These are phyloP conservation scores for Cyanoramphus novaezelandiae DNA, from an alignment of 2,113 vertebrate species.

Conservation along the genomic window DNA sequence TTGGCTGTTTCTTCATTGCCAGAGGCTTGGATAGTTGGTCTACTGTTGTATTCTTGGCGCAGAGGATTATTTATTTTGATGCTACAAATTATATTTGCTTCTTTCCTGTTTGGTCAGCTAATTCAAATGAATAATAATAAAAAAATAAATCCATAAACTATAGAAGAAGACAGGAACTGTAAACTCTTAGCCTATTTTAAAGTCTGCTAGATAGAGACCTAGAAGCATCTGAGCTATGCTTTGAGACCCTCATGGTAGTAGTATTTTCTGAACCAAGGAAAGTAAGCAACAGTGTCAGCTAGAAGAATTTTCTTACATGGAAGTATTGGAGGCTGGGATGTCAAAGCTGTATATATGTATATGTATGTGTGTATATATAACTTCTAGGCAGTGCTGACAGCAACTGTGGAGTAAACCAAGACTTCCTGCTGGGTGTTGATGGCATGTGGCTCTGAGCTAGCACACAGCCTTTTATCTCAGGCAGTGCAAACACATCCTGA, in stretches of 20 bases:
- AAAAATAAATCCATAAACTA: background rate
- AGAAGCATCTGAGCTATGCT: background rate
- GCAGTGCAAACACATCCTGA: background rate
- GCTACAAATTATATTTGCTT: background rate
- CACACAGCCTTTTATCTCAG: background rate
- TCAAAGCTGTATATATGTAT: background rate
- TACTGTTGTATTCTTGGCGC: background rate
- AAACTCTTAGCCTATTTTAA: background rate
- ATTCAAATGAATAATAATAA: background rate
- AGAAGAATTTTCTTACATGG: background rate
- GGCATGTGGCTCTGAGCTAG: background rate
- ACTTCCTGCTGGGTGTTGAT: background rate
- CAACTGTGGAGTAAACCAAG: background rate
- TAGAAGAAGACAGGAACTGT: background rate
- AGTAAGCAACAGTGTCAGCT: background rate
- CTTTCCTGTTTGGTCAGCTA: background rate
- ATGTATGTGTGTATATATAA: accelerated
- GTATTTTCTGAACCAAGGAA: background rate
- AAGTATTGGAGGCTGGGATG: background rate
- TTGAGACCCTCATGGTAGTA: background rate
- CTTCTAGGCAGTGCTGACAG: background rate
- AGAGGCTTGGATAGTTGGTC: background rate
- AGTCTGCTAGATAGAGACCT: background rate
- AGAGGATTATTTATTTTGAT: background rate
- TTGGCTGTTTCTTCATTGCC: background rate